These are phyloP conservation scores for Drosophila mayri DNA, from an alignment of 1,140 invertebrate species.

Conservation along the genomic window DNA sequence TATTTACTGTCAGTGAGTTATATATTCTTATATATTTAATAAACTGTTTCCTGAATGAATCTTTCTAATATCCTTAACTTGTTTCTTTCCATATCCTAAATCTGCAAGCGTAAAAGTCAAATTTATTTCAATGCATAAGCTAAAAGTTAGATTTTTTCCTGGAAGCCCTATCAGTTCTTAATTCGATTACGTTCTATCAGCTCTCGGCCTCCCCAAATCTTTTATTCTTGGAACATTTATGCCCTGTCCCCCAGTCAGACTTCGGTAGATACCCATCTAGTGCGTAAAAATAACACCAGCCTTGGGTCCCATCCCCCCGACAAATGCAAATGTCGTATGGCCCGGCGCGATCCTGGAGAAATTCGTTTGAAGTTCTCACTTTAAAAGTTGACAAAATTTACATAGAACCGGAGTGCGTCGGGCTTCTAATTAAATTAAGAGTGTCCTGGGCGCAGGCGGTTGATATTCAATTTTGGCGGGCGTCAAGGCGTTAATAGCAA, in stretches of 20 bases:
- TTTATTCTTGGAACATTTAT: conserved; percentile 2
- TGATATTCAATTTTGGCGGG: conserved; percentile 68
- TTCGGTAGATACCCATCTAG: conserved; percentile 26
- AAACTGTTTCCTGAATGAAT: not conserved
- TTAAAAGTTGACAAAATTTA: conserved; percentile 76
- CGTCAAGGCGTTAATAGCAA: conserved; percentile 78
- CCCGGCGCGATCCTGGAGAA: conserved; percentile 34
- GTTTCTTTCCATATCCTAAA: not conserved
- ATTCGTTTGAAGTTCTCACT: conserved; percentile 76
- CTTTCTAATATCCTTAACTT: too few relatives aligned
- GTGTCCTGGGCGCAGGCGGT: conserved; percentile 62
- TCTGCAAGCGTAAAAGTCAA: not conserved
- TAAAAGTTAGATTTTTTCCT: not conserved
- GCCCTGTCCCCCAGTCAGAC: not conserved
- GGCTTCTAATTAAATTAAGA: conserved; percentile 78
- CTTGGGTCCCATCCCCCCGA: not conserved
- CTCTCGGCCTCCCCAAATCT: conserved; percentile 15
- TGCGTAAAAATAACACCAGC: conserved; percentile 39
- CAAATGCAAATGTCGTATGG: conserved; percentile 69
- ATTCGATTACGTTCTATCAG: conserved; percentile 35
- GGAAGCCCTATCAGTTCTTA: conserved; percentile 12
- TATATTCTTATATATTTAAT: not conserved
- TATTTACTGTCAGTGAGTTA: not conserved
- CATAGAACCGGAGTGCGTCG: conserved; percentile 47
- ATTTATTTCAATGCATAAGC: conserved; percentile 2